Percentiles rank a stretch among this genome's conserved stretches.
phyloP scores from a whole-genome alignment of 2,888 invertebrate genomes.

The Antheraea yamamai region DNA sequence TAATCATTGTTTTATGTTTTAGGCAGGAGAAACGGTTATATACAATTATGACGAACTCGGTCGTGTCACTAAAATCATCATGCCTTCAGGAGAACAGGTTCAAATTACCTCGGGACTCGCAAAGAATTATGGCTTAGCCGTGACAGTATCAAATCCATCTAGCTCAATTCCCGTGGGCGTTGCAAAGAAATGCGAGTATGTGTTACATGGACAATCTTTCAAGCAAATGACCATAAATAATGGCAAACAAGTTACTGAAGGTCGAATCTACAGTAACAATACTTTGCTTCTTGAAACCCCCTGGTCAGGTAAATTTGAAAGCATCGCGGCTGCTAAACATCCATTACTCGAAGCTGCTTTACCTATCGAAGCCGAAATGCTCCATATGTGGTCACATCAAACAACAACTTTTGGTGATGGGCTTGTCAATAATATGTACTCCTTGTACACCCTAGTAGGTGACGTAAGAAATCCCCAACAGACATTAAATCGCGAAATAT shows the following conservation, averaged over 20 bases:
- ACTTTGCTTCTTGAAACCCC: conserved; percentile 89
- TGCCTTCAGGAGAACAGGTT: conserved; percentile 95
- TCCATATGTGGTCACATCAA: conserved; percentile 94
- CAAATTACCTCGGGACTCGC: conserved; percentile 90
- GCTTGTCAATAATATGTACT: conserved; percentile 89
- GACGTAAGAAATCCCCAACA: conserved; percentile 93
- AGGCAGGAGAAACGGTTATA: conserved; percentile 93
- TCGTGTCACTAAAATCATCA: conserved; percentile 90
- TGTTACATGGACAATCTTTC: conserved; percentile 84
- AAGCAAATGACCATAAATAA: conserved; percentile 87
- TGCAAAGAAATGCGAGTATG: conserved; percentile 82
- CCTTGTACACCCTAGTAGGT: conserved; percentile 90
- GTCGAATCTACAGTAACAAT: conserved; percentile 89
- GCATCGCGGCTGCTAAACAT: conserved; percentile 90
- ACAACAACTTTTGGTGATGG: conserved; percentile 89
- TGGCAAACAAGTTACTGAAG: conserved; percentile 87
- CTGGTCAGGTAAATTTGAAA: conserved; percentile 88
- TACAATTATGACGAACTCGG: conserved; percentile 96
- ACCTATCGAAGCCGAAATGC: conserved; percentile 94
- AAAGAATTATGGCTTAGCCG: conserved; percentile 88
- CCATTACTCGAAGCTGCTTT: conserved; percentile 91
- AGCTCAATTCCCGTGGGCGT: conserved; percentile 80
- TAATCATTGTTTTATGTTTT: conserved; percentile 35
- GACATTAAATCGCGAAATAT: conserved; percentile 90
- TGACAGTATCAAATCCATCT: conserved; percentile 84